A percentile compares a stretch with the other conserved stretches of the same genome.
phyloP scores from a whole-genome alignment of 2,888 invertebrate species.

The Deilephila porcellus region DNA sequence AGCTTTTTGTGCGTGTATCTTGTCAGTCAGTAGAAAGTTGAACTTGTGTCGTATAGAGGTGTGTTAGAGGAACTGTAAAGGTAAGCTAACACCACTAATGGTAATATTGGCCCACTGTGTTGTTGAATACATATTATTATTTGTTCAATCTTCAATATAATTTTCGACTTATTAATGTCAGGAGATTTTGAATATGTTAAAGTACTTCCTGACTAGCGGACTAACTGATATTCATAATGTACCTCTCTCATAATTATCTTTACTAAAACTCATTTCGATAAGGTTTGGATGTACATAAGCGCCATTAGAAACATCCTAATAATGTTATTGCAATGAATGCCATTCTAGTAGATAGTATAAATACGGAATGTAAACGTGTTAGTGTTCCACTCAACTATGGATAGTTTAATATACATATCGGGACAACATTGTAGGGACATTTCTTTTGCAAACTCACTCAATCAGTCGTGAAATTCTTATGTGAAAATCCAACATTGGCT shows the following conservation, averaged over 20 bases:
- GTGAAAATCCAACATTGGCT: neutral
- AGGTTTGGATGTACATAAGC: conserved; percentile 6
- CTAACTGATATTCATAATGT: conserved; percentile 10
- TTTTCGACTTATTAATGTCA: neutral
- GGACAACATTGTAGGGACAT: conserved; percentile 20
- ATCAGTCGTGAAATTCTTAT: neutral
- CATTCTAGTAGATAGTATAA: conserved; percentile 10
- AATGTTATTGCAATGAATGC: conserved; percentile 1
- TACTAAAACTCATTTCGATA: neutral
- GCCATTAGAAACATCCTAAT: neutral
- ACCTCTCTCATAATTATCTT: neutral
- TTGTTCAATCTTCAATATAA: conserved; percentile 2
- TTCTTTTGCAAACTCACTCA: conserved; percentile 6
- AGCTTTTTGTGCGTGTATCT: neutral
- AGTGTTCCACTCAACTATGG: conserved; percentile 8
- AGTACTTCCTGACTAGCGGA: neutral
- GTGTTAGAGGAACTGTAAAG: neutral
- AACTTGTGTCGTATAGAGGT: neutral
- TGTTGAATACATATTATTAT: neutral
- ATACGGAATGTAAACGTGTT: neutral
- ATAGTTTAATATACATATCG: conserved; percentile 31
- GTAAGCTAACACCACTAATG: neutral
- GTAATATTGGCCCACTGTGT: neutral
- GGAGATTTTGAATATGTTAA: neutral
- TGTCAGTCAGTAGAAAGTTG: neutral